phyloP scores from a whole-genome alignment of 2,888 invertebrate species.

The Petrolisthes manimaculis region DNA sequence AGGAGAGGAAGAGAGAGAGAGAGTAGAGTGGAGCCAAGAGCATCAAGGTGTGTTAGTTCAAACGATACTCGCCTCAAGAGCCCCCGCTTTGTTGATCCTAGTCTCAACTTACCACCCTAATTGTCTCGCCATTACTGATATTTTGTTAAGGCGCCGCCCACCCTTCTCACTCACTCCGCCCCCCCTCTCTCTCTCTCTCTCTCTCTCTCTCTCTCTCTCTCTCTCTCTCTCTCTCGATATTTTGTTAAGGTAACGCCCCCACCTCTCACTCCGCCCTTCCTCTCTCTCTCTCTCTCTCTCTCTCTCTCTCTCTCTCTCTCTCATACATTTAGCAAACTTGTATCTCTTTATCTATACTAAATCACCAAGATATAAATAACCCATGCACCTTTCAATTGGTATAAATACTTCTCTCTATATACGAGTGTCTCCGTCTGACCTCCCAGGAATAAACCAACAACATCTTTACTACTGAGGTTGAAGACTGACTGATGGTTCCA shows the following conservation, averaged over 20 bases:
- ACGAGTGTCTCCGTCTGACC: too few species aligned
- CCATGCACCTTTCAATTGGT: too few species aligned
- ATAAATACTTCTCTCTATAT: too few species aligned
- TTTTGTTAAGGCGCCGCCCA: background rate
- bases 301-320: constrained; percentile 2
- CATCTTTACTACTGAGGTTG: too few species aligned
- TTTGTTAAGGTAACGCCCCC: background rate
- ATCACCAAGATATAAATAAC: too few species aligned
- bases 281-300: background rate
- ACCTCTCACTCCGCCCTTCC: background rate
- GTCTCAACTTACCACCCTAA: background rate
- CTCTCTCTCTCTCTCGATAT: background rate
- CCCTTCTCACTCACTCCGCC: background rate
- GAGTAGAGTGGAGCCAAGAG: background rate
- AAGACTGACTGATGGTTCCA: too few species aligned
- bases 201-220: constrained; percentile 2
- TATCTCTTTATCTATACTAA: too few species aligned
- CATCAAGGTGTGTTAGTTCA: constrained; percentile 6
- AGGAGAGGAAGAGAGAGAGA: background rate
- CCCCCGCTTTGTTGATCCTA: background rate
- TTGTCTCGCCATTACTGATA: constrained; percentile 9
- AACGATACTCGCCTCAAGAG: constrained; percentile 13
- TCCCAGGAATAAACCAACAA: too few species aligned
- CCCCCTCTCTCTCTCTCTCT: constrained; percentile 22
- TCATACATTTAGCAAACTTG: too few species aligned